Conservation (phyloP, 2,888 invertebrate species). For the Steinernema carpocapsae region DNA sequence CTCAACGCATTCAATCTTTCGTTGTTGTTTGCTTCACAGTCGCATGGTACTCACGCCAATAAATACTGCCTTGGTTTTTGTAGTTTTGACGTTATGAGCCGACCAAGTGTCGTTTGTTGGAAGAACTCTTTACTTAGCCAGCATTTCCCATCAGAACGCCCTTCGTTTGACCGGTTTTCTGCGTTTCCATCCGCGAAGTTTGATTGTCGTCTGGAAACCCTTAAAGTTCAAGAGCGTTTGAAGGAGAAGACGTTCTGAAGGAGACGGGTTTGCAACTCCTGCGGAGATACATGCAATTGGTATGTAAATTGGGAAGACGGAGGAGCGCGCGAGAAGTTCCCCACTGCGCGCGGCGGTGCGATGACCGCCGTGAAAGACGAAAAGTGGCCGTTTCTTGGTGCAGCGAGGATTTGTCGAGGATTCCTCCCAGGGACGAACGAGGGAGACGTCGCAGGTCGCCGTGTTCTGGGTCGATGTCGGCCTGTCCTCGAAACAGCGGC, state of each 20-base stretch:
- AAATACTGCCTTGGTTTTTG: background rate
- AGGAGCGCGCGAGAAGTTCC: slow-evolving; percentile 26
- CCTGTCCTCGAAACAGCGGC: background rate
- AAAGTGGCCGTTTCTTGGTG: slow-evolving; percentile 1
- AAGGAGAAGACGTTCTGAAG: slow-evolving; percentile 4
- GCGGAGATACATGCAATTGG: slow-evolving; percentile 27
- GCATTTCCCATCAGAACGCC: too few species aligned
- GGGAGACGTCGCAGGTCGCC: background rate
- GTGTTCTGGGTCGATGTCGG: background rate
- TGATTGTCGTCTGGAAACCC: slow-evolving; percentile 12
- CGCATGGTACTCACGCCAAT: slow-evolving; percentile 1
- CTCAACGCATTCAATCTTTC: slow-evolving; percentile 22
- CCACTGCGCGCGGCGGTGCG: slow-evolving; percentile 6
- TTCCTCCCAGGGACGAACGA: too few species aligned
- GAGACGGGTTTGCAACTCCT: slow-evolving; percentile 14
- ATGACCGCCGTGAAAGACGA: background rate
- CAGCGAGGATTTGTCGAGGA: too few species aligned
- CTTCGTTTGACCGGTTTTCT: background rate
- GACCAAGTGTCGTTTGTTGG: too few species aligned
- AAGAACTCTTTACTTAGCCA: too few species aligned
- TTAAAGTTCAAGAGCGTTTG: slow-evolving; percentile 33
- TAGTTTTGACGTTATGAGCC: too few species aligned
- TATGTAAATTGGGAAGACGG: slow-evolving; percentile 22
- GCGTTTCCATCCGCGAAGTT: background rate
- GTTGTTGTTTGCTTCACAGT: slow-evolving; percentile 29